Evolutionary conservation across 2,888 invertebrate species (phyloP), one percentile per base, ranked within the genome.

Genomic region (Tubulanus polymorphus): DNA sequence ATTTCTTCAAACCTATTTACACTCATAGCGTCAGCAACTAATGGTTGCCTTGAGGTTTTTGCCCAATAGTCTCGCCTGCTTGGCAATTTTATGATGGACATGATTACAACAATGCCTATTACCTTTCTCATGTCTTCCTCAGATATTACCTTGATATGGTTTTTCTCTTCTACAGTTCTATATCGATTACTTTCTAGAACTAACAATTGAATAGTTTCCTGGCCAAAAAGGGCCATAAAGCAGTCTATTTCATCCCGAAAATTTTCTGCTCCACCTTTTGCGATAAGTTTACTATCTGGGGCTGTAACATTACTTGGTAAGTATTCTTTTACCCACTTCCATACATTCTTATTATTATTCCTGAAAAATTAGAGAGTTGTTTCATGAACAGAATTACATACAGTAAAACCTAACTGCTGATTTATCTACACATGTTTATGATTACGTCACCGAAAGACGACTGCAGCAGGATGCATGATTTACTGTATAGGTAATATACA

Each of bases 1-100:
- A 57, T 53, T 45, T 57, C 49, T 29, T 57, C 57, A 50, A 54
- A 57, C 45, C 57, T 28, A 48, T 57, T 57, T 1, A 32, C 35
- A 23, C 47, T 23, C 55, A 55, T 51, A 5, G 28, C 46, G 23
- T 45, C 51, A 47, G 18, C 46, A 45, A 45, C 20, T 10, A n/a
- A n/a, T 10, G n/a, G n/a, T 10, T n/a, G 20, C 20, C 18, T 45
- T 15, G 46, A n/a, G 10, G n/a, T 10, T 10, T 8, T 20, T 10
- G 46, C n/a, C 46, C 46, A 45, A 20, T 45, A 45, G 18, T 45
- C 46, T 20, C 46, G 10, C 46, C 46, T 15, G 10, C n/a, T 10
- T 12, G 46, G 46, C 10, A 12, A 10, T 8, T 45, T 8, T n/a
- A 45, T 20, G 10, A 45, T 20, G 10, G 46, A 45, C 46, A 45